phyloP scores from a whole-genome alignment of 1,140 invertebrate species.

The Anoplophora glabripennis region DNA sequence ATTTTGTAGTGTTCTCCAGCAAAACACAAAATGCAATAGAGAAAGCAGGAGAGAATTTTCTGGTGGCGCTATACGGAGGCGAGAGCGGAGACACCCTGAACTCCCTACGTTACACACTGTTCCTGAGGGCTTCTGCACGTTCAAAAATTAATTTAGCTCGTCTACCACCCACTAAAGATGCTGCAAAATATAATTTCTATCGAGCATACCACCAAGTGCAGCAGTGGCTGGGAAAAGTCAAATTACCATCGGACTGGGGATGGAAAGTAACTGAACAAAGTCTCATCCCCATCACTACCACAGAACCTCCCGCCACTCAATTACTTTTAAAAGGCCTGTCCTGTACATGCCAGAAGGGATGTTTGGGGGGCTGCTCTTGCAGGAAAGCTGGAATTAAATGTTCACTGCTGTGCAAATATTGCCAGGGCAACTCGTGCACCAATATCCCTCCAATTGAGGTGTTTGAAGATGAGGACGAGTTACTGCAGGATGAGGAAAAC shows the following conservation, averaged over 20 bases:
- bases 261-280: too few species aligned
- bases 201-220: conserved; percentile 1
- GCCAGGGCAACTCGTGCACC: not conserved
- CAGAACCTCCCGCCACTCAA: too few species aligned
- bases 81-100: too few species aligned
- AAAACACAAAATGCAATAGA: too few species aligned
- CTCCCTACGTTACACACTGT: too few species aligned
- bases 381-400: not conserved
- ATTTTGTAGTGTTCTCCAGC: too few species aligned
- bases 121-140: too few species aligned
- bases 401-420: not conserved
- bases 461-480: not conserved
- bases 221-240: not conserved
- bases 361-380: not conserved
- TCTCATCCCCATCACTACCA: too few species aligned
- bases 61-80: too few species aligned
- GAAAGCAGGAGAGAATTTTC: too few species aligned
- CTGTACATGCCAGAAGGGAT: not conserved
- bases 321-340: too few species aligned
- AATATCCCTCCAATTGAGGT: not conserved
- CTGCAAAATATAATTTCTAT: not conserved
- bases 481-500: not conserved
- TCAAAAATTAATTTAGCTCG: not conserved
- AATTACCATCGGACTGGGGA: too few species aligned
- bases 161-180: not conserved